phyloP scores from a whole-genome alignment of 2,113 vertebrate species.

The Hydrolagus affinis region DNA sequence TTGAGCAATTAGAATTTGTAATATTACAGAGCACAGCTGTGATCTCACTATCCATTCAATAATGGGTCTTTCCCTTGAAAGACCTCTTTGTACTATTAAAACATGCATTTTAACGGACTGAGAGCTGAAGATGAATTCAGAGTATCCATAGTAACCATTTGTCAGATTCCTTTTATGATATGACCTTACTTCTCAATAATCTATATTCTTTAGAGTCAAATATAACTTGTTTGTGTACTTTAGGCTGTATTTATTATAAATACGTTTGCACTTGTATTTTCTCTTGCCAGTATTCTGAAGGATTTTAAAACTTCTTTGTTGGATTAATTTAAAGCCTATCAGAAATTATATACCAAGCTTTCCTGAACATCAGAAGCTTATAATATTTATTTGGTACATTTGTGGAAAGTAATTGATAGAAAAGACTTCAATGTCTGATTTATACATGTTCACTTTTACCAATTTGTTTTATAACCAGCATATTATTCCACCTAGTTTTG shows the following conservation, averaged over 20 bases:
- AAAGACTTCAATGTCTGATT: background rate
- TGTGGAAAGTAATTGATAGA: background rate
- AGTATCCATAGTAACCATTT: slow-evolving; percentile 30
- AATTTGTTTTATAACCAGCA: background rate
- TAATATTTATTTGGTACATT: background rate
- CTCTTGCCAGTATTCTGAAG: slow-evolving; percentile 2
- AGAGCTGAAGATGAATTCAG: slow-evolving; percentile 12
- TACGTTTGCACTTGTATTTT: background rate
- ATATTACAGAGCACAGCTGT: background rate
- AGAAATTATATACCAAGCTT: background rate
- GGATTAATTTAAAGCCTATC: background rate
- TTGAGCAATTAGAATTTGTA: slow-evolving; percentile 22
- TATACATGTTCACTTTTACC: background rate
- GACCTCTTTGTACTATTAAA: slow-evolving; percentile 14
- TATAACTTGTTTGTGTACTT: background rate
- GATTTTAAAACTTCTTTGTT: slow-evolving; percentile 2
- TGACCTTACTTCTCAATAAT: slow-evolving; percentile 15
- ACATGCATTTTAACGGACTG: background rate
- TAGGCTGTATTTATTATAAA: slow-evolving; percentile 11
- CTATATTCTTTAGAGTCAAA: slow-evolving; percentile 7
- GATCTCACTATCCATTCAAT: slow-evolving; percentile 23
- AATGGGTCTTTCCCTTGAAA: slow-evolving; percentile 6
- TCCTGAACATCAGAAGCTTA: background rate
- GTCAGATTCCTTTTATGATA: slow-evolving; percentile 29
- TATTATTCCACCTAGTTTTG: background rate